These are phyloP conservation scores for Ellobium chinense DNA, from an alignment of 2,888 invertebrate species.

Conservation along the genomic window DNA sequence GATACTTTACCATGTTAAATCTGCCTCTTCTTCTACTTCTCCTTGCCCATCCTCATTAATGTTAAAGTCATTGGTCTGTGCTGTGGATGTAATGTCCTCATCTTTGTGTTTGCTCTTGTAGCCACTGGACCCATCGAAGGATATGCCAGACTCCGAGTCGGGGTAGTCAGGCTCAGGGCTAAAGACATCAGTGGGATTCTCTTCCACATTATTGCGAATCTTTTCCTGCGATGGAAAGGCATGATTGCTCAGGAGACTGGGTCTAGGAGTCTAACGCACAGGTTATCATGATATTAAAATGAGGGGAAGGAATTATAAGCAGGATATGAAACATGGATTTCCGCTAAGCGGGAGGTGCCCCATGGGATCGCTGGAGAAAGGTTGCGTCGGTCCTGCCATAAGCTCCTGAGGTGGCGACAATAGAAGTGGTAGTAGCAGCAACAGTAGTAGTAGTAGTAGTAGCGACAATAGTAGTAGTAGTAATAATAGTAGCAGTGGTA, in stretches of 20 bases:
- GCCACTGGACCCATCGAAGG: background rate
- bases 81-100: background rate
- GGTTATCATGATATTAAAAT: too few species aligned
- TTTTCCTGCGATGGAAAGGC: too few species aligned
- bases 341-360: too few species aligned
- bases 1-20: slow-evolving; percentile 46
- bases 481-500: slow-evolving; percentile 49
- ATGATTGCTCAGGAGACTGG: too few species aligned
- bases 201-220: too few species aligned
- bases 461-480: slow-evolving; percentile 48
- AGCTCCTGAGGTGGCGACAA: slow-evolving; percentile 47
- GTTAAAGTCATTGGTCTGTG: slow-evolving; percentile 2
- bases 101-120: background rate
- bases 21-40: slow-evolving; percentile 41
- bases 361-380: background rate
- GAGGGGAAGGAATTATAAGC: too few species aligned
- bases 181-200: too few species aligned
- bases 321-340: too few species aligned
- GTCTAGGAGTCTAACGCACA: too few species aligned
- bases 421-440: slow-evolving; percentile 51
- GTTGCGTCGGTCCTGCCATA: background rate
- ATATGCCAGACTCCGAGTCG: slow-evolving; percentile 31
- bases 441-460: slow-evolving; percentile 51
- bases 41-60: background rate
- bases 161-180: slow-evolving; percentile 24